Evolutionary conservation across 2,113 vertebrate genomes (phyloP), one percentile per base, ranked within the genome.

Genomic region (Takifugu bimaculatus): DNA sequence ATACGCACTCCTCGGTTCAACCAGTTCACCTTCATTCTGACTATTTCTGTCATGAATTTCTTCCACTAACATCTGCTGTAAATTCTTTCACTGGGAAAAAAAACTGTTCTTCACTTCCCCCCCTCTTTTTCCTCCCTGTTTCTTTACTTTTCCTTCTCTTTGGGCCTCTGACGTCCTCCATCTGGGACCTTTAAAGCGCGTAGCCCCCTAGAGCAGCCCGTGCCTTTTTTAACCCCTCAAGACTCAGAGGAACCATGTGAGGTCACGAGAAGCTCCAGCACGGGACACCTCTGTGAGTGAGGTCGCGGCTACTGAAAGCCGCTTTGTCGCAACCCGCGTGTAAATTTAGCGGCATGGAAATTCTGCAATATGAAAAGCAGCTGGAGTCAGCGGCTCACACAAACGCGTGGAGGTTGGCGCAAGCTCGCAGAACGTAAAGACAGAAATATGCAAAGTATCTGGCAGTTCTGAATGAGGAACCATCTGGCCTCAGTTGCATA

Each of bases 211-310:
- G 93, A 97, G 87, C 93, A 88, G 77, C 91, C 93, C 10, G 90
- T 94, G 92, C 93, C 93, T 90, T 96, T 84, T 87, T 91, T 93
- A 81, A 90, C 82, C 78, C 89, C 91, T 14, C 90, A 91, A 81
- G 93, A 91, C 27, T n/a, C 82, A 75, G 92, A 94, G 0, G 93
- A 95, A 71, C 93, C 92, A 61, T 88, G 91, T 65, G 85, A 90
- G 82, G 92, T 93, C 90, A 90, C 74, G 80, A 93, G 92, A 89
- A 94, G 93, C 89, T 91, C 93, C 93, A 97, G 95, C 93, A 83
- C 91, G 93, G 95, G 94, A 93, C 93, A 93, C 93, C 93, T 97
- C 84, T 94, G 95, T 97, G 93, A 98, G 97, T 97, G 80, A 75
- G 82, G 82, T 62, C 52, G 25, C 26, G 13, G 62, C 54, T 10